Evolutionary conservation across 1,140 invertebrate species (phyloP).

Genomic region (Coptotermes formosanus): DNA sequence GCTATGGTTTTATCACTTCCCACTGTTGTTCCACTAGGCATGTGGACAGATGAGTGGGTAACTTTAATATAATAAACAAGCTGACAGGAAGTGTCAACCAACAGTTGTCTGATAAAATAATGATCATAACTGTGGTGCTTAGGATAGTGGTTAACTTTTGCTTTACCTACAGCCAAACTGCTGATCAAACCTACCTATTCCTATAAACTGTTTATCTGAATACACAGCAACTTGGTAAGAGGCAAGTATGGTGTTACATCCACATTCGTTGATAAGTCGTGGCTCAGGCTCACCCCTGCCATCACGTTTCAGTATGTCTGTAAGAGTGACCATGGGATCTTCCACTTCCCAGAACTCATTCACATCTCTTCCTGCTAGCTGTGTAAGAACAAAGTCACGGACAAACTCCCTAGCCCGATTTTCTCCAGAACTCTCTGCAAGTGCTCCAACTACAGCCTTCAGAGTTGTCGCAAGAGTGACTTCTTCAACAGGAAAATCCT

Average conservation of each 20-base stretch:
- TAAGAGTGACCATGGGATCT: conserved; percentile 71
- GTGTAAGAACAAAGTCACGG: conserved; percentile 80
- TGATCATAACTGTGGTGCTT: background rate
- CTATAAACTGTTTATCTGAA: conserved; percentile 74
- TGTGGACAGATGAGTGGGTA: background rate
- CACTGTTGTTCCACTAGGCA: background rate
- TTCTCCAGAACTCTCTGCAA: conserved; percentile 62
- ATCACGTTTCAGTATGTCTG: conserved; percentile 57
- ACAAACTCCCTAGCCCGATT: conserved; percentile 72
- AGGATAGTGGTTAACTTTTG: too few species aligned
- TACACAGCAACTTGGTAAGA: conserved; percentile 85
- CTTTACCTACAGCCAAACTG: background rate
- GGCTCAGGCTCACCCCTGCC: conserved; percentile 64
- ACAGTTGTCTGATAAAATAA: background rate
- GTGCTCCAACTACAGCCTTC: conserved; percentile 76
- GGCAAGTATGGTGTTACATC: conserved; percentile 73
- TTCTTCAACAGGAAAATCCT: conserved; percentile 74
- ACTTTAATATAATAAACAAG: background rate
- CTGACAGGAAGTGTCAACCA: background rate
- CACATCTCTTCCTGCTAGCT: conserved; percentile 77
- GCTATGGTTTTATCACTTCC: too few species aligned
- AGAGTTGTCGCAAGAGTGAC: conserved; percentile 71
- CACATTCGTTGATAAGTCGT: conserved; percentile 74
- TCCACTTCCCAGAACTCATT: conserved; percentile 77
- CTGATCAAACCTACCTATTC: conserved; percentile 63